Evolutionary conservation across 2,113 vertebrate species (phyloP).

Genomic region (Opisthocomus hoazin): DNA sequence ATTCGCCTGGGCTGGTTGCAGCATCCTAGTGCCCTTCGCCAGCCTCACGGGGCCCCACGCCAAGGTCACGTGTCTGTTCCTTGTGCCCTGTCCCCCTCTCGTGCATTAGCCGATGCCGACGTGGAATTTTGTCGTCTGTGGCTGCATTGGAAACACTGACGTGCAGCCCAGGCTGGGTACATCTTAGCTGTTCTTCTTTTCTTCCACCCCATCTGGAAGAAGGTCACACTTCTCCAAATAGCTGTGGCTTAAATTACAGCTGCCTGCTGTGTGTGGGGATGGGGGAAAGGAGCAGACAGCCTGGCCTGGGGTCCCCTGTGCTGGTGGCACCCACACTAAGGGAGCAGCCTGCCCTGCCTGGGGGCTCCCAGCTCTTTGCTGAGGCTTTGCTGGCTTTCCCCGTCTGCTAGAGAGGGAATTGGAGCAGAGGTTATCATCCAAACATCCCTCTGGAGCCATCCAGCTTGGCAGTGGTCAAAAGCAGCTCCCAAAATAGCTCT

Average conservation of each 20-base stretch:
- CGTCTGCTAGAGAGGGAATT: background rate
- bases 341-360: background rate
- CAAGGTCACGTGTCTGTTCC: background rate
- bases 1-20: accelerated
- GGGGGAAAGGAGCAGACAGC: background rate
- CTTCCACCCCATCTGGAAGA: background rate
- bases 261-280: background rate
- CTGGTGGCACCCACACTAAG: accelerated
- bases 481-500: background rate
- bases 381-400: background rate
- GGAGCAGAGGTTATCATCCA: background rate
- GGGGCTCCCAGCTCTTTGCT: background rate
- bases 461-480: background rate
- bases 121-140: background rate
- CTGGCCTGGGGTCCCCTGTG: background rate
- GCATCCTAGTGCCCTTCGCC: background rate
- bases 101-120: background rate
- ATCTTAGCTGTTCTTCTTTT: background rate
- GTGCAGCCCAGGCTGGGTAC: background rate
- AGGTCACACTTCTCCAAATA: constrained; percentile 15
- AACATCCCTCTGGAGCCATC: background rate
- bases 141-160: background rate
- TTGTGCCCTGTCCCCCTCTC: accelerated
- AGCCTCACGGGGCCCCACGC: accelerated
- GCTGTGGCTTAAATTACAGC: background rate